Evolutionary conservation across 2,797 vertebrate species (phyloP).

Genomic region (Fundulus diaphanus): DNA sequence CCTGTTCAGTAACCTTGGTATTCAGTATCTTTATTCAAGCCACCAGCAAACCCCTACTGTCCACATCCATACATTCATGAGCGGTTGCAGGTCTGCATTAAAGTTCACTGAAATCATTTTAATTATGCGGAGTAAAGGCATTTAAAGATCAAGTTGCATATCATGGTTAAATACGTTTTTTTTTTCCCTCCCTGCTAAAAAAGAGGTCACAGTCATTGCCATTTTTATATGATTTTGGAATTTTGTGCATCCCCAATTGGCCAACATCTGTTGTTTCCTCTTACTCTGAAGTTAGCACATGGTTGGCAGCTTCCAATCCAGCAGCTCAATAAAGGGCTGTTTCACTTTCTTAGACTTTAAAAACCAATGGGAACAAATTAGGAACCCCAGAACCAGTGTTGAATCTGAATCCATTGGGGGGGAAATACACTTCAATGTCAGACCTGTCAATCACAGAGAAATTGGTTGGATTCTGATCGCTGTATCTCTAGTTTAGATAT

Average conservation of each 20-base stretch:
- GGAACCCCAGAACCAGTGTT: fast-evolving
- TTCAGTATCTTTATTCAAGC: too few species aligned
- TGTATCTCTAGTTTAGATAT: neutral
- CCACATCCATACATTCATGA: too few species aligned
- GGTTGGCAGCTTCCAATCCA: neutral
- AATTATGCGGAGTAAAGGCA: too few species aligned
- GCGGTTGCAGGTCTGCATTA: too few species aligned
- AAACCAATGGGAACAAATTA: too few species aligned
- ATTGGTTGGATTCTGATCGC: neutral
- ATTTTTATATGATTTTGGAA: neutral
- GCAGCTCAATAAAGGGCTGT: neutral
- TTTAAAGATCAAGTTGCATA: too few species aligned
- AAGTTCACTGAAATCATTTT: too few species aligned
- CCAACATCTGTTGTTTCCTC: neutral
- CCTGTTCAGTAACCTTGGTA: too few species aligned
- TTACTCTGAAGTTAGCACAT: neutral
- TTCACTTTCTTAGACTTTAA: too few species aligned
- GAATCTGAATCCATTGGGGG: neutral
- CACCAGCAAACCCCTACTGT: too few species aligned
- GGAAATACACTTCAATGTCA: neutral
- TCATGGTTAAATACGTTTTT: neutral
- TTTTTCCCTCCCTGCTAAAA: too few species aligned
- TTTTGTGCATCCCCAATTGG: neutral
- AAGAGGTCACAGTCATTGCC: neutral
- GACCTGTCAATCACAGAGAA: neutral